Conservation (phyloP, 2,888 invertebrate species). For the Malthinus flaveolus region DNA sequence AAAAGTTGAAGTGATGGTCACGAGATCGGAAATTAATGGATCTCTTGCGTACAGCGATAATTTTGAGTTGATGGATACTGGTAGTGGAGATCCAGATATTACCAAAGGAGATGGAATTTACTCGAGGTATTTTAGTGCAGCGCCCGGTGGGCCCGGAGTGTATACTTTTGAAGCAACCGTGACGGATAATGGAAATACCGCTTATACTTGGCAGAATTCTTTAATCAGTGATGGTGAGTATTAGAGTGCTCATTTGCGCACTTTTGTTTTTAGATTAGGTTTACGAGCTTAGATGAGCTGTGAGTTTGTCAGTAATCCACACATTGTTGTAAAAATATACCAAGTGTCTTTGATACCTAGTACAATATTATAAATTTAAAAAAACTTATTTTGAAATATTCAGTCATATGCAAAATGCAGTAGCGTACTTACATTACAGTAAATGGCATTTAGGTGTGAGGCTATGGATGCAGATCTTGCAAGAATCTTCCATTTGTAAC, state of each 20-base stretch:
- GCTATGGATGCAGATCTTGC: too few relatives aligned
- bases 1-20: slow-evolving; percentile 59
- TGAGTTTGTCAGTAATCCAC: too few relatives aligned
- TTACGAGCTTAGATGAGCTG: neutral
- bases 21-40: slow-evolving; percentile 48
- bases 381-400: too few relatives aligned
- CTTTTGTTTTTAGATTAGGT: neutral
- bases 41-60: slow-evolving; percentile 48
- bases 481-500: too few relatives aligned
- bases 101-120: slow-evolving; percentile 68
- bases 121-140: slow-evolving; percentile 63
- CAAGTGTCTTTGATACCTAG: neutral
- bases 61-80: slow-evolving; percentile 61
- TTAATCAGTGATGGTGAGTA: slow-evolving; percentile 44
- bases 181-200: slow-evolving; percentile 60
- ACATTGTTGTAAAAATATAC: neutral
- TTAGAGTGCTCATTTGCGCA: too few relatives aligned
- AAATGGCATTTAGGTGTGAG: too few relatives aligned
- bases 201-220: slow-evolving; percentile 55
- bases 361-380: too few relatives aligned
- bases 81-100: slow-evolving; percentile 67
- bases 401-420: too few relatives aligned
- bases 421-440: too few relatives aligned
- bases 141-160: slow-evolving; percentile 54
- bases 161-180: slow-evolving; percentile 59